phyloP scores from a whole-genome alignment of 2,888 invertebrate genomes.

The Silvanus unidentatus region DNA sequence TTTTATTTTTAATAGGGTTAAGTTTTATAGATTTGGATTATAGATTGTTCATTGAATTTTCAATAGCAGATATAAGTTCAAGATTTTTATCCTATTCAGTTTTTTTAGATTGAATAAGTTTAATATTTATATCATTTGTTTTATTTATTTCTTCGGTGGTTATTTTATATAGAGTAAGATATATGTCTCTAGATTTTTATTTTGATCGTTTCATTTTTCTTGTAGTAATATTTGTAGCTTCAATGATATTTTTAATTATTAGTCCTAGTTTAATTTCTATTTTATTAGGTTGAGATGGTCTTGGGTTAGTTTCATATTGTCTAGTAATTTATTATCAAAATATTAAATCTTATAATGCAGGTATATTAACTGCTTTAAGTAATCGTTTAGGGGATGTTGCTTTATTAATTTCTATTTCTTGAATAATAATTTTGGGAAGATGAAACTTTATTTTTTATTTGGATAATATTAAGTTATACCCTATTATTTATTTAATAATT shows the following conservation, averaged over 20 bases:
- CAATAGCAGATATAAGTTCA: constrained; percentile 51
- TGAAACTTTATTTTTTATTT: constrained; percentile 10
- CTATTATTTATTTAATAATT: constrained; percentile 33
- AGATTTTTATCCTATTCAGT: constrained; percentile 49
- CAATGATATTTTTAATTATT: constrained; percentile 63
- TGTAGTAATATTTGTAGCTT: constrained; percentile 60
- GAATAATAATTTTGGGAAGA: constrained; percentile 12
- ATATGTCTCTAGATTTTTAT: constrained; percentile 56
- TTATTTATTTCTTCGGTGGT: constrained; percentile 62
- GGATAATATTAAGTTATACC: constrained; percentile 2
- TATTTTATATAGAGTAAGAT: constrained; percentile 58
- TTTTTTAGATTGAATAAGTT: constrained; percentile 60
- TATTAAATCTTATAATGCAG: constrained; percentile 61
- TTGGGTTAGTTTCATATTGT: constrained; percentile 67
- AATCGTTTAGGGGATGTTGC: constrained; percentile 71
- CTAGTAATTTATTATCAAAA: constrained; percentile 69
- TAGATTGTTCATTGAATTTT: constrained; percentile 53
- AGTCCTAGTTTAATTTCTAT: constrained; percentile 62
- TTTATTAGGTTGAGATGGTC: constrained; percentile 67
- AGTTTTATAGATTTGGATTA: constrained; percentile 45
- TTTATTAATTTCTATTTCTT: constrained; percentile 49
- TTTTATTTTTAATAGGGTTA: constrained; percentile 41
- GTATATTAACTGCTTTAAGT: constrained; percentile 64
- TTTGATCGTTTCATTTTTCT: constrained; percentile 60
- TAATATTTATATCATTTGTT: constrained; percentile 60